These are phyloP conservation scores for Opisthocomus hoazin DNA, from an alignment of 2,113 vertebrate species.

Conservation along the genomic window DNA sequence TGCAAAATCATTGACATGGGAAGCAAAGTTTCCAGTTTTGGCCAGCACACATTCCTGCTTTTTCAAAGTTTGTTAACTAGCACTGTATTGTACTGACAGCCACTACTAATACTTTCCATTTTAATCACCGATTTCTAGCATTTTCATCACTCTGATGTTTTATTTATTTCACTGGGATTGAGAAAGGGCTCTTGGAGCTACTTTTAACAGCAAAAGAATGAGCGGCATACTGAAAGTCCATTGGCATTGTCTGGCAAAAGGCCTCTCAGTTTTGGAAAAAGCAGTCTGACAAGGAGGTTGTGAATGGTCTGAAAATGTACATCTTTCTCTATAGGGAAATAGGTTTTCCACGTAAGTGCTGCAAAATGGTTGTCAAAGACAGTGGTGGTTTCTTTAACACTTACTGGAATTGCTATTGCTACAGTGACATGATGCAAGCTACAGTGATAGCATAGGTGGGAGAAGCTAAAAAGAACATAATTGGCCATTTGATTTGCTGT, in stretches of 20 bases:
- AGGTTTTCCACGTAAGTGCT: background rate
- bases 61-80: background rate
- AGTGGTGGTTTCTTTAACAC: background rate
- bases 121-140: background rate
- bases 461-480: background rate
- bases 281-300: background rate
- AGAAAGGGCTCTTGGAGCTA: background rate
- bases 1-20: background rate
- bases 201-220: background rate
- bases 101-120: background rate
- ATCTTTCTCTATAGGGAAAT: background rate
- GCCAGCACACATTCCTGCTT: background rate
- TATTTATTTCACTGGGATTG: background rate
- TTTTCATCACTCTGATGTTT: background rate
- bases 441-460: background rate
- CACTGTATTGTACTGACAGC: background rate
- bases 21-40: background rate
- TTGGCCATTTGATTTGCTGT: background rate
- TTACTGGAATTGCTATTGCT: background rate
- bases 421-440: background rate
- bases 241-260: background rate
- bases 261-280: background rate
- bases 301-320: background rate
- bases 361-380: background rate
- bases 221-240: background rate